Percentiles rank a stretch among this genome's conserved stretches.
Conservation (phyloP, 1,140 invertebrate genomes). For the Cotesia glomerata region DNA sequence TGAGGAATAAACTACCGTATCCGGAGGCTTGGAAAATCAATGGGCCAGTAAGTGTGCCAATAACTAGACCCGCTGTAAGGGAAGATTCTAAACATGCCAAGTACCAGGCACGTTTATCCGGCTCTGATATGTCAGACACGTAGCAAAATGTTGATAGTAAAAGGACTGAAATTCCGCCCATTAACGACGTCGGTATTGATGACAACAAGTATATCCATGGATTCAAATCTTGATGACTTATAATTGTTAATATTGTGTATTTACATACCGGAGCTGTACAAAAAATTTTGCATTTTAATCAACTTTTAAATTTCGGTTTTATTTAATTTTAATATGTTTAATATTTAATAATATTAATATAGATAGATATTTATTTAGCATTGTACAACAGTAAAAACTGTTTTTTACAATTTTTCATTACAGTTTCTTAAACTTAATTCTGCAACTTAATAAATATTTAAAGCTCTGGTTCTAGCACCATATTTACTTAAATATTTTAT, state of each 20-base stretch:
- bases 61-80: conserved; percentile 65
- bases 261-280: conserved; percentile 42
- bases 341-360: no score
- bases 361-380: no score
- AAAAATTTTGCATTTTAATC: conserved; percentile 34
- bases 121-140: conserved; percentile 68
- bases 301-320: not conserved
- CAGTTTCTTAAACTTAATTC: no score
- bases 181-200: conserved; percentile 65
- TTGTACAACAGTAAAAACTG: no score
- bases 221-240: conserved; percentile 50
- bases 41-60: conserved; percentile 67
- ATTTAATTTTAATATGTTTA: not conserved
- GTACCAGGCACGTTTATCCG: conserved; percentile 63
- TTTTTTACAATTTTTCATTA: no score
- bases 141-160: conserved; percentile 70
- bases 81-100: conserved; percentile 69
- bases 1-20: conserved; percentile 56
- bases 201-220: conserved; percentile 69
- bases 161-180: conserved; percentile 64
- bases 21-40: conserved; percentile 60
- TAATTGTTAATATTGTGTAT: conserved; percentile 35
- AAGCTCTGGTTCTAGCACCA: no score
- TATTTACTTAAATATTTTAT: no score
- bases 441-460: no score